Conservation (phyloP, 2,888 invertebrate genomes). For the Polymixis lichenea region DNA sequence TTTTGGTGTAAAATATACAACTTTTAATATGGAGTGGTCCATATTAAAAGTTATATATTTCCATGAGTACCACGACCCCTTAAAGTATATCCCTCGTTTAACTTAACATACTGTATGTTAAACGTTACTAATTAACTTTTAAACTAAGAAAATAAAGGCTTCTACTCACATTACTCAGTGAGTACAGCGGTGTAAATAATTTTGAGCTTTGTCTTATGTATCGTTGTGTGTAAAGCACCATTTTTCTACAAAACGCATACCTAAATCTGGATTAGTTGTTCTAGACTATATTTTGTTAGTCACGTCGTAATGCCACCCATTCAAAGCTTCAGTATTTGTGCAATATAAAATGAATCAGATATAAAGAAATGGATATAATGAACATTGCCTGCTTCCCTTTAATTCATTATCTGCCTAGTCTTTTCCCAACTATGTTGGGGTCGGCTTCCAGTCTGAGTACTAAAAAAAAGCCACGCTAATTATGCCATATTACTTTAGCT, state of each 20-base stretch:
- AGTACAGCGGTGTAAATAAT: slow-evolving; percentile 20
- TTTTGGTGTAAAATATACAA: no score
- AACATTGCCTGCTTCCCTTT: not conserved
- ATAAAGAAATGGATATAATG: no score
- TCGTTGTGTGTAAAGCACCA: slow-evolving; percentile 50
- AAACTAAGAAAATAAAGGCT: slow-evolving; percentile 12
- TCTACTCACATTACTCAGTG: slow-evolving; percentile 49
- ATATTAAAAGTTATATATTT: no score
- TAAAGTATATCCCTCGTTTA: no score
- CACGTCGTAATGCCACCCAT: not conserved
- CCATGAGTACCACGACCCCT: no score
- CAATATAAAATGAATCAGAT: not conserved
- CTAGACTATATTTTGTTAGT: not conserved
- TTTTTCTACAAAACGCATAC: slow-evolving; percentile 53
- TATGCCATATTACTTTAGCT: not conserved
- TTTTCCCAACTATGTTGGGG: no score
- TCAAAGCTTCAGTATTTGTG: slow-evolving; percentile 1
- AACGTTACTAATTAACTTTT: not conserved
- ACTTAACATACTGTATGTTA: no score
- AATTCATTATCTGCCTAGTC: no score
- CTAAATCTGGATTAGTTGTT: slow-evolving; percentile 38
- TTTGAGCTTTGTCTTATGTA: slow-evolving; percentile 36
- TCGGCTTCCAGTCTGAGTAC: no score
- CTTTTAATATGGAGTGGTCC: no score
- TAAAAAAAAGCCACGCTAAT: not conserved